Percentiles rank a stretch among this genome's conserved stretches.
These are phyloP conservation scores for Phodopus roborovskii DNA, from an alignment of 2,113 vertebrate genomes.

Conservation along the genomic window DNA sequence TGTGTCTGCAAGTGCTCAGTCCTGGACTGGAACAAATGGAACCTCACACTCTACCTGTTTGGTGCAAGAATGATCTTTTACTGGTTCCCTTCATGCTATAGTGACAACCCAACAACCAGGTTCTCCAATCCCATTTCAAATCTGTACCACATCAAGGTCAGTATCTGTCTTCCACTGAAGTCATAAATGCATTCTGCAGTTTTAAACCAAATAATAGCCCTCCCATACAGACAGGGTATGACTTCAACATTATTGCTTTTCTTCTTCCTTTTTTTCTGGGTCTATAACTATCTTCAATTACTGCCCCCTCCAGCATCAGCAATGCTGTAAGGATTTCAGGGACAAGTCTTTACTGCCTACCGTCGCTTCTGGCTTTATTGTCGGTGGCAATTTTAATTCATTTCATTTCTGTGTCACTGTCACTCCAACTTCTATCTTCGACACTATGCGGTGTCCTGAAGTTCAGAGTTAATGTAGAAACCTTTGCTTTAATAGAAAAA, in stretches of 20 bases:
- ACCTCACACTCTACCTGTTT: not conserved
- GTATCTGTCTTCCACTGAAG: conserved; percentile 62
- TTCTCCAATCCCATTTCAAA: conserved; percentile 60
- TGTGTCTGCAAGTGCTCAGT: not conserved
- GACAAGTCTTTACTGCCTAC: conserved; percentile 76
- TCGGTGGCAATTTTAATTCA: conserved; percentile 80
- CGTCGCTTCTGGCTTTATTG: conserved; percentile 75
- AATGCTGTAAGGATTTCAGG: conserved; percentile 72
- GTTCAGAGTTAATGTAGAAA: conserved; percentile 74
- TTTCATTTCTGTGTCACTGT: conserved; percentile 78
- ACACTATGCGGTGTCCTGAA: conserved; percentile 67
- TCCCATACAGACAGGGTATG: conserved; percentile 70
- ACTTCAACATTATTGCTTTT: conserved; percentile 73
- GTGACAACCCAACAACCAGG: conserved; percentile 9
- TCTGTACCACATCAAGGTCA: conserved; percentile 68
- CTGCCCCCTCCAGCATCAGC: conserved; percentile 73
- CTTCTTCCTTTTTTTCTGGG: conserved; percentile 17
- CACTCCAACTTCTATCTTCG: conserved; percentile 61
- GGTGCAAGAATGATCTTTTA: not conserved
- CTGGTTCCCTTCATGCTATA: conserved; percentile 22
- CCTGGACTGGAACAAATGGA: not conserved
- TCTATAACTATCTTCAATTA: conserved; percentile 79
- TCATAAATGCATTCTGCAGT: conserved; percentile 73
- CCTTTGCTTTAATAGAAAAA: conserved; percentile 77
- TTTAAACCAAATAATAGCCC: conserved; percentile 77